A percentile compares a stretch with the other conserved stretches of the same genome.
Conservation (phyloP, 2,888 invertebrate species). For the Holacanthella duospinosa region DNA sequence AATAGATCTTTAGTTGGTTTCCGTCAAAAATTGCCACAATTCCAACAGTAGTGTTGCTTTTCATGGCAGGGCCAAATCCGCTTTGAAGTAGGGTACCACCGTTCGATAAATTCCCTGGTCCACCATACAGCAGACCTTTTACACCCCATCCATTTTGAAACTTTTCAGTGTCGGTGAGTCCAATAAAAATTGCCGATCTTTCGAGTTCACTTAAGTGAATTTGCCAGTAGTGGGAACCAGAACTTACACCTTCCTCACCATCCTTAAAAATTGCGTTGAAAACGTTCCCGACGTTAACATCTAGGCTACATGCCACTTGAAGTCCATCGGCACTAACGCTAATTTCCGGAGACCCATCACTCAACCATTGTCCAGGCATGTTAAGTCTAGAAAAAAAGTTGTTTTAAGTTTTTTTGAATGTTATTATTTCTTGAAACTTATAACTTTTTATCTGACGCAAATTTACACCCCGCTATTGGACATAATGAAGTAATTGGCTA, state of each 20-base stretch:
- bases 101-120: conserved; percentile 4
- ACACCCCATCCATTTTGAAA: conserved; percentile 12
- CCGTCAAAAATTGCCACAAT: conserved; percentile 5
- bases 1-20: conserved; percentile 6
- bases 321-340: not conserved
- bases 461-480: too few species aligned
- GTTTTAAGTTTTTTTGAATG: too few species aligned
- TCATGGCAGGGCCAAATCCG: conserved; percentile 8
- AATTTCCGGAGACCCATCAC: not conserved
- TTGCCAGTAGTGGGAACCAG: too few species aligned
- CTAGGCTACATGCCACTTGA: not conserved
- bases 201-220: not conserved
- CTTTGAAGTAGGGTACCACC: conserved; percentile 11
- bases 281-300: not conserved
- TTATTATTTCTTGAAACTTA: too few species aligned
- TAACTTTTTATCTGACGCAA: too few species aligned
- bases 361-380: too few species aligned
- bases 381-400: too few species aligned
- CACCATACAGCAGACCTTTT: conserved; percentile 12
- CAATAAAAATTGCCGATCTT: conserved; percentile 5
- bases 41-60: not conserved
- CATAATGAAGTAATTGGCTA: too few species aligned
- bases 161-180: conserved; percentile 7
- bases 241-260: conserved; percentile 6
- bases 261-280: conserved; percentile 11